Evolutionary conservation across 2,113 vertebrate species (phyloP).

Genomic region (Brachypodius melanocephalos): DNA sequence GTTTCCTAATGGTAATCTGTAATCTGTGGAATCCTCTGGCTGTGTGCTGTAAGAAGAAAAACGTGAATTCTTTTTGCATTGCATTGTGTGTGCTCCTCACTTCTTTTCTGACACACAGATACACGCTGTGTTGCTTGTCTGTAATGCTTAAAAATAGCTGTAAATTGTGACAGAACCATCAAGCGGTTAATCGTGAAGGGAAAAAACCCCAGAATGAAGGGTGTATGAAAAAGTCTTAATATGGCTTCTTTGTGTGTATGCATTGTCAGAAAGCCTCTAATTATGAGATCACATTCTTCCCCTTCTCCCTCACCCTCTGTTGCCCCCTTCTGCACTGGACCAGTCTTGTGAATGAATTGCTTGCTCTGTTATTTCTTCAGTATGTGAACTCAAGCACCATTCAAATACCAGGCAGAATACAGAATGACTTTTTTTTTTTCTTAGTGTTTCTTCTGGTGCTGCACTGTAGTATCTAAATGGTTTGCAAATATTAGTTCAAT

Average conservation of each 20-base stretch:
- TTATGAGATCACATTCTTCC: neutral
- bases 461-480: neutral
- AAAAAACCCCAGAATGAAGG: neutral
- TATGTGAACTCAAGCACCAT: neutral
- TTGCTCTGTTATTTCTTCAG: neutral
- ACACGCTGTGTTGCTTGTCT: neutral
- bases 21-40: neutral
- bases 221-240: neutral
- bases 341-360: neutral
- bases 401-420: neutral
- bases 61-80: neutral
- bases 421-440: neutral
- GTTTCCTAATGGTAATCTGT: neutral
- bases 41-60: neutral
- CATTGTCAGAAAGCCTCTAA: neutral
- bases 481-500: neutral
- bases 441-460: neutral
- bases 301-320: neutral
- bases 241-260: neutral
- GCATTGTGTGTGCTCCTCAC: neutral
- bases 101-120: neutral
- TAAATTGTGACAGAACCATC: neutral
- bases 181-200: neutral
- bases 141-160: neutral
- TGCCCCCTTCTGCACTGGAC: neutral